Evolutionary conservation across 2,113 vertebrate species (phyloP).

Genomic region (Conger conger): DNA sequence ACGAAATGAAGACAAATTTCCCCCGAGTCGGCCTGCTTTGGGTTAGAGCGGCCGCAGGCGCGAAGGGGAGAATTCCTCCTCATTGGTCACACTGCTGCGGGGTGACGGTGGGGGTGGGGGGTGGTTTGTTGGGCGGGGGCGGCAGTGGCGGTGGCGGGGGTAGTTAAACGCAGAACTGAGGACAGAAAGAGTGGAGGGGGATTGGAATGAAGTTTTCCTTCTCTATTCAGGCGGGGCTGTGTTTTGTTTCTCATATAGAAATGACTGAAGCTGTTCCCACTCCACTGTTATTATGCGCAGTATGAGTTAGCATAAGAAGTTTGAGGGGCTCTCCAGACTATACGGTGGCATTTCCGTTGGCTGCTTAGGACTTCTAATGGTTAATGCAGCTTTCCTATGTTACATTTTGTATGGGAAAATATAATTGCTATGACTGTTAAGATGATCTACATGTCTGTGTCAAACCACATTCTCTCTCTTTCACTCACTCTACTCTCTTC

Average conservation of each 20-base stretch:
- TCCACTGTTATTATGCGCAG: background rate
- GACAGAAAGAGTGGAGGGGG: background rate
- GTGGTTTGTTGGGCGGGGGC: conserved; percentile 6
- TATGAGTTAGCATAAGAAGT: background rate
- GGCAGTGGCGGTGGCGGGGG: background rate
- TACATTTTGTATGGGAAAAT: background rate
- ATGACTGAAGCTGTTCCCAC: background rate
- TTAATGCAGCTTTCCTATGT: background rate
- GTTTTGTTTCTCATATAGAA: background rate
- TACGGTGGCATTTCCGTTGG: background rate
- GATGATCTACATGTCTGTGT: no score
- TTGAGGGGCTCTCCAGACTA: no score
- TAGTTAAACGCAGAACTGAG: background rate
- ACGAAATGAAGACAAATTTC: conserved; percentile 78
- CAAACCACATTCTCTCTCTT: background rate
- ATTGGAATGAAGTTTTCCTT: background rate
- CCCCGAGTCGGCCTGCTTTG: conserved; percentile 67
- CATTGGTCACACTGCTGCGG: conserved; percentile 56
- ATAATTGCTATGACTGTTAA: no score
- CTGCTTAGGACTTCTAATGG: background rate
- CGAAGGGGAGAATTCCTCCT: conserved; percentile 62
- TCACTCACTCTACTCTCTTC: background rate
- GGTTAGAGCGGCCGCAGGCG: conserved; percentile 55
- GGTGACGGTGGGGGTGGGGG: conserved; percentile 20
- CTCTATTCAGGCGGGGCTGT: conserved; percentile 1